Evolutionary conservation across 2,113 vertebrate species (phyloP).

Genomic region (Ifrita kowaldi): DNA sequence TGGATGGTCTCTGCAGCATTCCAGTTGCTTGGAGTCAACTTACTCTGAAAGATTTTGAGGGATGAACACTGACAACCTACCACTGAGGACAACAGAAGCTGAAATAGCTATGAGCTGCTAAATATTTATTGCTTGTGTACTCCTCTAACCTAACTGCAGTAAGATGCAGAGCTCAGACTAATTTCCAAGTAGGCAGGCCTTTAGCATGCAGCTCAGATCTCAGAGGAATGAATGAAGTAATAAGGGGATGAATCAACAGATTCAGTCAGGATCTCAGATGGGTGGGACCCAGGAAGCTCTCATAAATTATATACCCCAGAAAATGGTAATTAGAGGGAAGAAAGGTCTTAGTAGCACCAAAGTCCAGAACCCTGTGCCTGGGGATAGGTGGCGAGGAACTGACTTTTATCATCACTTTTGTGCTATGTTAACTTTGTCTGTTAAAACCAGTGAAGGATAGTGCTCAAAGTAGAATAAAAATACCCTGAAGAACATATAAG

Average conservation of each 20-base stretch:
- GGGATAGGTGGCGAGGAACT: rapidly evolving
- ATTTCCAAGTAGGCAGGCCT: neutral
- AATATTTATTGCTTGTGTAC: neutral
- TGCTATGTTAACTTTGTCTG: neutral
- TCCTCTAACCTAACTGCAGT: neutral
- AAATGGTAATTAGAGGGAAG: neutral
- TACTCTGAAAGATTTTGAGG: neutral
- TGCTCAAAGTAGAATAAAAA: neutral
- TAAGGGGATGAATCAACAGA: neutral
- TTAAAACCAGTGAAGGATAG: neutral
- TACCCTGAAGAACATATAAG: neutral
- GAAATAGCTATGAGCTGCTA: neutral
- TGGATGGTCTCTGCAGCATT: neutral
- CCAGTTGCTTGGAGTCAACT: neutral
- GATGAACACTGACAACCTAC: neutral
- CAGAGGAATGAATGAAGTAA: neutral
- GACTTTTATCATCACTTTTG: neutral
- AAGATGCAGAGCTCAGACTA: neutral
- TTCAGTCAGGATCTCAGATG: neutral
- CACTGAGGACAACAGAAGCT: neutral
- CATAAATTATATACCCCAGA: neutral
- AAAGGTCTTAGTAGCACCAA: neutral
- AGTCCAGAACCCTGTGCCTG: neutral
- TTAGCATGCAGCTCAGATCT: neutral
- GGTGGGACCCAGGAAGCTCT: neutral